These are phyloP conservation scores for Sitobion miscanthi DNA, from an alignment of 1,140 invertebrate genomes.

Conservation along the genomic window DNA sequence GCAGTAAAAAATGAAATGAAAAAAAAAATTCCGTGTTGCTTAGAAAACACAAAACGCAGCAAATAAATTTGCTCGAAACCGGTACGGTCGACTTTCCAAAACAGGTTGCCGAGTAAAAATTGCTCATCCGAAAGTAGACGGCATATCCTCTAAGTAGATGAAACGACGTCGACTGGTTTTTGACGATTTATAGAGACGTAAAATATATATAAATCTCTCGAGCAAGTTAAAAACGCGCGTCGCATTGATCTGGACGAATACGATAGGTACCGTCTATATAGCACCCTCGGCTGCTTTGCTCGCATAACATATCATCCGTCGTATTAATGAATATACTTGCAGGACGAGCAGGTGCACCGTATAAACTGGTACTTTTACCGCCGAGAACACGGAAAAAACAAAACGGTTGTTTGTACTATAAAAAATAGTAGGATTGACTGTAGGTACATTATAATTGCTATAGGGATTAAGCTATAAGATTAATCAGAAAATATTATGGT, in stretches of 20 bases:
- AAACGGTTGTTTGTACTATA: no score
- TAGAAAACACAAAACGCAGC: not conserved
- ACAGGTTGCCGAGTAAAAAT: constrained; percentile 24
- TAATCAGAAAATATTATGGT: no score
- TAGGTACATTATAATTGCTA: no score
- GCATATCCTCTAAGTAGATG: not conserved
- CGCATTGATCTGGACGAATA: not conserved
- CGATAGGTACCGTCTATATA: not conserved
- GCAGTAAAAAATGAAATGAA: not conserved
- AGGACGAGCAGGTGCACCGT: not conserved
- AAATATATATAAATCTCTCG: not conserved
- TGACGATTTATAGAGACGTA: not conserved
- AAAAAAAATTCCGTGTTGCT: not conserved
- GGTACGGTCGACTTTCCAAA: constrained; percentile 48
- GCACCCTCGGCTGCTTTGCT: not conserved
- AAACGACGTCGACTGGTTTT: constrained; percentile 13
- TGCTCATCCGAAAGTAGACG: constrained; percentile 39
- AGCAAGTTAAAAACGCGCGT: not conserved
- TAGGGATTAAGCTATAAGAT: no score
- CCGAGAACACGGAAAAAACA: no score
- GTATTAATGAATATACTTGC: not conserved
- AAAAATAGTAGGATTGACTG: no score
- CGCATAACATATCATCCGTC: not conserved
- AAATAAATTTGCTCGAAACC: not conserved
- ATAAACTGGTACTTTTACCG: not conserved